Evolutionary conservation across 2,113 vertebrate genomes (phyloP), one percentile per base, ranked within the genome.

Genomic region (Anas platyrhynchos): DNA sequence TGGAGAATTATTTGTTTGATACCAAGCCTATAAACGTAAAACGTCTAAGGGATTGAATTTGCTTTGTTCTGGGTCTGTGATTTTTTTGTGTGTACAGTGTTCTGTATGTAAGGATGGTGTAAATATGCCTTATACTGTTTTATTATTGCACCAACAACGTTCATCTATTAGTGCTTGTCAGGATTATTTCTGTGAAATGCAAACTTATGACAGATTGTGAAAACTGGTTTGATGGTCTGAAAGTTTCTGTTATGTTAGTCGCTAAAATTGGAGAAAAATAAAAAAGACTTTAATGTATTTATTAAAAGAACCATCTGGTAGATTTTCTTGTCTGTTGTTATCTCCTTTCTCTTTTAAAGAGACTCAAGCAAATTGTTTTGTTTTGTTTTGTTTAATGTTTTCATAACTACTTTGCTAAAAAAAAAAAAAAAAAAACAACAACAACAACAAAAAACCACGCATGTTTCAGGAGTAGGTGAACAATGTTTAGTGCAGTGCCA

Each of bases 121-220:
- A 98, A 98, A 98, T 98, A 98, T 96, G 96, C 97, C 97, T 98
- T 98, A 97, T 96, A 93, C 55, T 97, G 79, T 97, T 98, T 97
- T 97, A 96, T 96, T 97, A 96, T 91, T 91, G 95, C 97, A 97
- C 94, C 95, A 92, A 97, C 84, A 88, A 79, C 1, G 1, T 97
- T 96, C 96, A 97, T 96, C 95, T 98, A 96, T 96, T 97, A 98
- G 94, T 97, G 96, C 97, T 98, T 95, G 96, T 97, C 93, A 94
- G 97, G 86, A 97, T 91, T 96, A 96, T 98, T 98, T 98, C 97
- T 97, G 97, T 98, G 95, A 98, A 98, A 97, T 97, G 96, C 96
- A 69, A 98, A 94, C 44, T 92, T 98, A 96, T 58, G 94, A 89
- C 94, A 92, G 97, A 96, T 97, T 98, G 96, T 98, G 95, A 97